Evolutionary conservation across 2,888 invertebrate genomes (phyloP).

Genomic region (Chironomus tentans): DNA sequence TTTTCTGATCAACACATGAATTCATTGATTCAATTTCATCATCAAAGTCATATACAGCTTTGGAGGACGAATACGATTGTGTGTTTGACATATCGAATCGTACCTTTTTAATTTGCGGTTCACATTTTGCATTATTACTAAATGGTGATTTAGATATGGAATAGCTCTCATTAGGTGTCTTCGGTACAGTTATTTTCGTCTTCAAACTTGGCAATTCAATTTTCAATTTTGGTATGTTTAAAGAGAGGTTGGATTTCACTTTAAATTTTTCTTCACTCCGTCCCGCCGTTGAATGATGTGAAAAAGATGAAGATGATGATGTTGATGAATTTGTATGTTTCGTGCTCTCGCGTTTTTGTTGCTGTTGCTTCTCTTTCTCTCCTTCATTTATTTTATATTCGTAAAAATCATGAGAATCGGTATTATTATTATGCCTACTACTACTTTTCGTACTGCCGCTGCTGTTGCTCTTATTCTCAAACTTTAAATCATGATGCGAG

Average conservation of each 20-base stretch:
- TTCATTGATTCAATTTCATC: constrained; percentile 22
- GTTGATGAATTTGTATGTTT: constrained; percentile 4
- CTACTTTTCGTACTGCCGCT: neutral
- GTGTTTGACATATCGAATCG: constrained; percentile 16
- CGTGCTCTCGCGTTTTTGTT: constrained; percentile 18
- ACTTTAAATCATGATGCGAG: constrained; percentile 30
- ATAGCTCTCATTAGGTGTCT: constrained; percentile 23
- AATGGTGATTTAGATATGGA: constrained; percentile 12
- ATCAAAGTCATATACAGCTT: neutral
- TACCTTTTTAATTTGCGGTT: constrained; percentile 2
- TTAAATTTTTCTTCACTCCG: constrained; percentile 21
- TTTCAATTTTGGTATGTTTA: constrained; percentile 38
- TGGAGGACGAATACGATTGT: neutral
- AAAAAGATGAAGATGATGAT: neutral
- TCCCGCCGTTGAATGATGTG: neutral
- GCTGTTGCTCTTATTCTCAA: constrained; percentile 23
- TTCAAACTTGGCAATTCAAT: constrained; percentile 38
- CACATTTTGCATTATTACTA: neutral
- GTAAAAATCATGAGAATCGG: constrained; percentile 22
- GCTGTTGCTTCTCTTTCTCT: constrained; percentile 25
- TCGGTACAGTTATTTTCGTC: constrained; percentile 34
- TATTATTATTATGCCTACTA: neutral
- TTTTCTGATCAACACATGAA: constrained; percentile 36
- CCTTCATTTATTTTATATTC: constrained; percentile 9
- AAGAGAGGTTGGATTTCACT: constrained; percentile 24